phyloP scores from a whole-genome alignment of 2,888 invertebrate species.

The Autographa pulchrina region DNA sequence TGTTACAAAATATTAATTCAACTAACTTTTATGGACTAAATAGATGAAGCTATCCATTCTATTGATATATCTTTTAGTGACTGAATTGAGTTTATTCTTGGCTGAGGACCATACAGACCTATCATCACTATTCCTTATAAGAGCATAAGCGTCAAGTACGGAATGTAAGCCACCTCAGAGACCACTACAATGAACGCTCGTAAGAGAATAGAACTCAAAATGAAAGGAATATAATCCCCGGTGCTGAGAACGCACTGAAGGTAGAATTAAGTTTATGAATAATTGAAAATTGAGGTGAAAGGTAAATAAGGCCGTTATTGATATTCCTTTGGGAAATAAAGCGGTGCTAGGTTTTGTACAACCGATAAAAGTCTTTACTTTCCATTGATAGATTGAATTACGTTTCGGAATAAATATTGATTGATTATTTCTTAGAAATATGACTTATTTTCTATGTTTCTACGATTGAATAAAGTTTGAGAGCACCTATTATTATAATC shows the following conservation, averaged over 20 bases:
- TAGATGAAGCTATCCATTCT: neutral
- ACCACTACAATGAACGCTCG: neutral
- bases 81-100: neutral
- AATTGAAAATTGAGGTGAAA: conserved; percentile 85
- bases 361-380: conserved; percentile 72
- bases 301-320: conserved; percentile 82
- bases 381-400: conserved; percentile 69
- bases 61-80: neutral
- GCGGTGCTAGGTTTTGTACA: conserved; percentile 73
- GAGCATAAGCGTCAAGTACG: neutral
- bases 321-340: conserved; percentile 80
- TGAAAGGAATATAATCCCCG: conserved; percentile 73
- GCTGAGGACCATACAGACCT: neutral
- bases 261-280: conserved; percentile 83
- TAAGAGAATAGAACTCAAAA: conserved; percentile 74
- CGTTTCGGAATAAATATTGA: conserved; percentile 8
- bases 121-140: neutral
- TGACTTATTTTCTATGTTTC: neutral
- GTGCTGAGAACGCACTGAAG: conserved; percentile 64
- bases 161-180: neutral
- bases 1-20: conserved; percentile 1
- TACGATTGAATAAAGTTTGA: neutral
- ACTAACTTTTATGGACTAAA: conserved; percentile 64
- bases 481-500: neutral
- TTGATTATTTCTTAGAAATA: conserved; percentile 11